Evolutionary conservation across 1,140 invertebrate genomes (phyloP).

Genomic region (Philopotamus ludificatus): DNA sequence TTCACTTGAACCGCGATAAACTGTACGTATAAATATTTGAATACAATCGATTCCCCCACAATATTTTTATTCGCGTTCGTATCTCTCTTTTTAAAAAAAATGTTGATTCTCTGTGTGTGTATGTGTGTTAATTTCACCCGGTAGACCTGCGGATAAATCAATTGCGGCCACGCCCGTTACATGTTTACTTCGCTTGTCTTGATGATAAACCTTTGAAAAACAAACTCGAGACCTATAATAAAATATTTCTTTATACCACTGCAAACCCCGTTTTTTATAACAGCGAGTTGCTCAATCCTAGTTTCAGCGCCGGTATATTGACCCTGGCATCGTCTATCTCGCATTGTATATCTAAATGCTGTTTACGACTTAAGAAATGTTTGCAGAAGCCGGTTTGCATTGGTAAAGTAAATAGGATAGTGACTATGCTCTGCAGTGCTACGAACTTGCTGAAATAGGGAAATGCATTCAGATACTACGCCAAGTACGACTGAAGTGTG

Average conservation of each 20-base stretch:
- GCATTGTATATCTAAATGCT: too few relatives aligned
- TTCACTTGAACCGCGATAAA: background rate
- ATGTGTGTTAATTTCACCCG: constrained; percentile 5
- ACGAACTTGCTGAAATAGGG: too few relatives aligned
- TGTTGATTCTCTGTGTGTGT: too few relatives aligned
- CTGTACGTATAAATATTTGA: background rate
- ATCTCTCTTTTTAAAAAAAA: too few relatives aligned
- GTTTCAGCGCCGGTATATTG: too few relatives aligned
- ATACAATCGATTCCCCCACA: background rate
- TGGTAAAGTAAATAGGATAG: too few relatives aligned
- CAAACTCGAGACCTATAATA: constrained; percentile 7
- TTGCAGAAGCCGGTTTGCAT: too few relatives aligned
- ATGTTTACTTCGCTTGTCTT: constrained; percentile 25
- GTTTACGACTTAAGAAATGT: too few relatives aligned
- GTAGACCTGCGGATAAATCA: constrained; percentile 19
- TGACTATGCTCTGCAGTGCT: too few relatives aligned
- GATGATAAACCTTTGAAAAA: constrained; percentile 19
- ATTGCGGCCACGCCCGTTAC: constrained; percentile 13
- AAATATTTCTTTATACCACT: background rate
- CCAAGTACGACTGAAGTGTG: too few relatives aligned
- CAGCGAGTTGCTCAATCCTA: background rate
- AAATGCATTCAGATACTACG: too few relatives aligned
- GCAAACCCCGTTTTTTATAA: background rate
- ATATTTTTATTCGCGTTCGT: background rate
- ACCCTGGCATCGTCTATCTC: too few relatives aligned